phyloP scores from a whole-genome alignment of 2,888 invertebrate genomes.

The Catocala fraxini region DNA sequence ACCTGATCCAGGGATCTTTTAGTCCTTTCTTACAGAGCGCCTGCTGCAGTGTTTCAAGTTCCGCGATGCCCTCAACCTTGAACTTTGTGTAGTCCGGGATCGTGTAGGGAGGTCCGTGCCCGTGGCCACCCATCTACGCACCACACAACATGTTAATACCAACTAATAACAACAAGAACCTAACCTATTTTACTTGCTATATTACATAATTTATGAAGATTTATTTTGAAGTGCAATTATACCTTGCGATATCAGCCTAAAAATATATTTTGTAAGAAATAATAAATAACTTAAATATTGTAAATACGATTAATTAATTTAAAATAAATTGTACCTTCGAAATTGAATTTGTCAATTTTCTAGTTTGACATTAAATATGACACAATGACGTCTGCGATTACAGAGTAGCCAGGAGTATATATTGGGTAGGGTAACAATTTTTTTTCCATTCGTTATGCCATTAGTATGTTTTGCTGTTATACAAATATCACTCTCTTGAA shows the following conservation, averaged over 20 bases:
- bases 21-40: slow-evolving; percentile 91
- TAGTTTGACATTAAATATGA: too few species aligned
- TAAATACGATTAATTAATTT: too few species aligned
- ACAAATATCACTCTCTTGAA: too few species aligned
- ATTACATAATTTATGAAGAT: slow-evolving; percentile 56
- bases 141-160: not conserved
- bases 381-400: too few species aligned
- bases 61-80: slow-evolving; percentile 90
- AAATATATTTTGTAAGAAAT: not conserved
- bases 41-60: slow-evolving; percentile 89
- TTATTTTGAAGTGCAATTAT: not conserved
- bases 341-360: too few species aligned
- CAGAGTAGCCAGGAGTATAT: too few species aligned
- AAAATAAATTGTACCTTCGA: too few species aligned
- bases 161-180: slow-evolving; percentile 36
- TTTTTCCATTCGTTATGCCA: too few species aligned
- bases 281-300: not conserved
- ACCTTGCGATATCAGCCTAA: not conserved
- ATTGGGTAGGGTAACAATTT: too few species aligned
- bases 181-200: slow-evolving; percentile 50
- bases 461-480: too few species aligned
- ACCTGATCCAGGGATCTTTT: slow-evolving; percentile 96
- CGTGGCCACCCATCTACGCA: slow-evolving; percentile 65
- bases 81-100: slow-evolving; percentile 92
- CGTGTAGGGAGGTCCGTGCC: slow-evolving; percentile 86